Evolutionary conservation across 2,888 invertebrate genomes (phyloP).

Genomic region (Cetonia aurata): DNA sequence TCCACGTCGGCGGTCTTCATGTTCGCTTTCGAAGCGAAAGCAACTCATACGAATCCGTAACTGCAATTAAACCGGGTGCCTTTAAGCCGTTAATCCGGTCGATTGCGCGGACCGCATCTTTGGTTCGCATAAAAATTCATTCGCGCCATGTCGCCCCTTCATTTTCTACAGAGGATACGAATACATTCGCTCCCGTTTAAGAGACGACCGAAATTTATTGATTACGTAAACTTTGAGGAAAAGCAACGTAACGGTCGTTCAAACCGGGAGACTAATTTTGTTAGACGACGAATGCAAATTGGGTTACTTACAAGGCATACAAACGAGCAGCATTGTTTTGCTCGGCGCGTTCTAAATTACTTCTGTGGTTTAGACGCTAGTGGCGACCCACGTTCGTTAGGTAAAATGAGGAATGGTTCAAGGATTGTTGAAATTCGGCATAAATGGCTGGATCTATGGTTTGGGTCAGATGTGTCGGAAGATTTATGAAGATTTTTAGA

Average conservation of each 20-base stretch:
- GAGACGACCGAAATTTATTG: not conserved
- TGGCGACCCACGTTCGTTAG: no score
- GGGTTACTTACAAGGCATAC: conserved; percentile 1
- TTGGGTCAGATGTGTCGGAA: no score
- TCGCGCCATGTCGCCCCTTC: not conserved
- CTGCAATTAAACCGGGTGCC: not conserved
- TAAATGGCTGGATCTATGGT: no score
- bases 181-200: not conserved
- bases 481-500: no score
- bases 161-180: not conserved
- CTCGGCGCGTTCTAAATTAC: conserved; percentile 17
- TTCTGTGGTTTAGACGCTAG: not conserved
- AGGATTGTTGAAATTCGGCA: no score
- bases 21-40: conserved; percentile 8
- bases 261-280: conserved; percentile 7
- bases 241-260: conserved; percentile 1
- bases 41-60: not conserved
- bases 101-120: no score
- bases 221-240: conserved; percentile 8
- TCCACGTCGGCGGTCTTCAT: not conserved
- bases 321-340: conserved; percentile 5
- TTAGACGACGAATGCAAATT: conserved; percentile 11
- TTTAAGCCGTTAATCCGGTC: not conserved
- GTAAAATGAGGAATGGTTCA: no score
- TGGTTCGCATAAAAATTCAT: conserved; percentile 4